A percentile compares a stretch with the other conserved stretches of the same genome.
Evolutionary conservation across 2,113 vertebrate genomes (phyloP).

Genomic region (Periophthalmus modestus): DNA sequence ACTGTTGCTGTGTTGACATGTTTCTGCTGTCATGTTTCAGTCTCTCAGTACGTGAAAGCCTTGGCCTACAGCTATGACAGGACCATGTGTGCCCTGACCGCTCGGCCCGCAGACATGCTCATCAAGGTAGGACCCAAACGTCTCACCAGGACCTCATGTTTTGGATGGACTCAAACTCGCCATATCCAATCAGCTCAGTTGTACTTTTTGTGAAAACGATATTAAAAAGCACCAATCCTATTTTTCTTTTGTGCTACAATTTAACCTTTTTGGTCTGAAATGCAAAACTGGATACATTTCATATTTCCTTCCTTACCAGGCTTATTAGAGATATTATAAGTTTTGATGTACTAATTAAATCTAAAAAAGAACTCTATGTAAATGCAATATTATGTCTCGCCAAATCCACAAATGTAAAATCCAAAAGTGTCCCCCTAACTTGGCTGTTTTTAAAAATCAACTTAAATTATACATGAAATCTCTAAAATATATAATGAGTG

Average conservation of each 20-base stretch:
- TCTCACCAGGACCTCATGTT: no score
- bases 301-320: neutral
- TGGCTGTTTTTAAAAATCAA: neutral
- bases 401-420: neutral
- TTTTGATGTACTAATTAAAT: neutral
- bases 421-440: neutral
- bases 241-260: neutral
- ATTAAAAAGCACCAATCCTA: neutral
- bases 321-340: neutral
- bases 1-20: neutral
- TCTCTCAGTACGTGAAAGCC: conserved; percentile 71
- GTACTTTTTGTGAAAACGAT: neutral
- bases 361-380: neutral
- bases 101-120: conserved; percentile 31
- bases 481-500: neutral
- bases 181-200: neutral
- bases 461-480: neutral
- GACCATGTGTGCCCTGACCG: conserved; percentile 67
- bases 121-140: conserved; percentile 65
- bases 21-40: conserved; percentile 58
- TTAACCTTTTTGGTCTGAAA: neutral
- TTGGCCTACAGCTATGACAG: conserved; percentile 67
- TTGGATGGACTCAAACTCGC: no score
- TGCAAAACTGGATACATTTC: no score
- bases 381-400: neutral